phyloP scores from a whole-genome alignment of 2,113 vertebrate genomes.

The Procavia capensis region DNA sequence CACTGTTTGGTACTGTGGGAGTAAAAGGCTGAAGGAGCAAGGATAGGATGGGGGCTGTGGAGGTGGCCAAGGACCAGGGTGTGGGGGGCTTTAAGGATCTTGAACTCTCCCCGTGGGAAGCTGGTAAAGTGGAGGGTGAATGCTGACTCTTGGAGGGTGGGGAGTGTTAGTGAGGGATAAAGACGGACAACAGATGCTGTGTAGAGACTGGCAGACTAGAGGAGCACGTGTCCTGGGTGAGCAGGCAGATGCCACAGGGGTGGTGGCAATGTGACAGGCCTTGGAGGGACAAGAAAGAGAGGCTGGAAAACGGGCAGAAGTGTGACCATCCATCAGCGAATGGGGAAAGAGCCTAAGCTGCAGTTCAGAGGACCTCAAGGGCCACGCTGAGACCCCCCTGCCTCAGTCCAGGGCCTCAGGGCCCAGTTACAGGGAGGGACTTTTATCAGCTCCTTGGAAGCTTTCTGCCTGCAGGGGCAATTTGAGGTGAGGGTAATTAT shows the following conservation, averaged over 20 bases:
- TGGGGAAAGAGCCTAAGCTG: background rate
- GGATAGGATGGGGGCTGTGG: background rate
- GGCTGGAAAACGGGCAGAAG: background rate
- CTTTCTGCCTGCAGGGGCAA: background rate
- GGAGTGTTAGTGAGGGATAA: background rate
- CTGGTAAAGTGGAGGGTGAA: background rate
- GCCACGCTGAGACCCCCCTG: background rate
- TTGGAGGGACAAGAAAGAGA: background rate
- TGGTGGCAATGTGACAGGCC: background rate
- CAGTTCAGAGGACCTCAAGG: background rate
- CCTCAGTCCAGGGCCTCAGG: background rate
- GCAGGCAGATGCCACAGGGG: background rate
- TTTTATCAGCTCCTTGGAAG: too few species aligned
- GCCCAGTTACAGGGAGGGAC: background rate
- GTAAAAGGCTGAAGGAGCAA: background rate
- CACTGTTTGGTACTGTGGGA: background rate
- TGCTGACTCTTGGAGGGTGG: background rate
- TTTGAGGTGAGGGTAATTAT: background rate
- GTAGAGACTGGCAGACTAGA: background rate
- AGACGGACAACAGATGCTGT: background rate
- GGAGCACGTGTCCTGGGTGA: background rate
- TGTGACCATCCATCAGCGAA: too few species aligned
- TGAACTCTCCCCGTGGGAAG: background rate
- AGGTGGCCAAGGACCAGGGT: background rate
- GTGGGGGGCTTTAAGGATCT: fast-evolving